Conservation (phyloP, 2,797 vertebrate species). For the Alosa sapidissima region DNA sequence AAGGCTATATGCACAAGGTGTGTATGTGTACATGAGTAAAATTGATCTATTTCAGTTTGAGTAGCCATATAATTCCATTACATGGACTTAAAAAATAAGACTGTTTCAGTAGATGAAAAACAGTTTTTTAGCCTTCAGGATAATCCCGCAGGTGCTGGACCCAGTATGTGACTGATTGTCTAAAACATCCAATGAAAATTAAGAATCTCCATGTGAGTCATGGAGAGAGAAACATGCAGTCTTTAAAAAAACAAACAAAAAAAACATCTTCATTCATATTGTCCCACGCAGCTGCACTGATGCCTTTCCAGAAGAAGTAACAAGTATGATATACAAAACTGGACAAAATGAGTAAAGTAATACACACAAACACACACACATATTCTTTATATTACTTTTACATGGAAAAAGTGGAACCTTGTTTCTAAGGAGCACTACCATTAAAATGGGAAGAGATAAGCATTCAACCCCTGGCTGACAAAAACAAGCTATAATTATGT, state of each 20-base stretch:
- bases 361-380: neutral
- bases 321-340: slow-evolving; percentile 76
- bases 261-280: slow-evolving; percentile 68
- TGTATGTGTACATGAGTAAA: slow-evolving; percentile 68
- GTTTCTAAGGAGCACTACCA: slow-evolving; percentile 62
- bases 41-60: slow-evolving; percentile 62
- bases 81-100: slow-evolving; percentile 62
- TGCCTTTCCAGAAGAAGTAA: slow-evolving; percentile 75
- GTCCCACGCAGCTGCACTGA: slow-evolving; percentile 73
- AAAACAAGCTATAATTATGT: slow-evolving; percentile 53
- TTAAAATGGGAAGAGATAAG: slow-evolving; percentile 52
- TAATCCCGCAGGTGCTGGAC: slow-evolving; percentile 70
- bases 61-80: slow-evolving; percentile 75
- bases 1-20: slow-evolving; percentile 77
- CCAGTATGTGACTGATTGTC: slow-evolving; percentile 81
- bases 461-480: slow-evolving; percentile 53
- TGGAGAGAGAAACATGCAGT: slow-evolving; percentile 75
- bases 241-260: slow-evolving; percentile 52
- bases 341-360: slow-evolving; percentile 78
- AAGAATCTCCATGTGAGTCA: slow-evolving; percentile 69
- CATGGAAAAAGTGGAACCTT: slow-evolving; percentile 81
- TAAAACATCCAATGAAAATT: slow-evolving; percentile 76
- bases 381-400: slow-evolving; percentile 61
- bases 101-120: slow-evolving; percentile 76
- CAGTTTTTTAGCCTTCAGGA: slow-evolving; percentile 65